phyloP scores from a whole-genome alignment of 2,113 vertebrate species.

The Amblyornis subalaris region DNA sequence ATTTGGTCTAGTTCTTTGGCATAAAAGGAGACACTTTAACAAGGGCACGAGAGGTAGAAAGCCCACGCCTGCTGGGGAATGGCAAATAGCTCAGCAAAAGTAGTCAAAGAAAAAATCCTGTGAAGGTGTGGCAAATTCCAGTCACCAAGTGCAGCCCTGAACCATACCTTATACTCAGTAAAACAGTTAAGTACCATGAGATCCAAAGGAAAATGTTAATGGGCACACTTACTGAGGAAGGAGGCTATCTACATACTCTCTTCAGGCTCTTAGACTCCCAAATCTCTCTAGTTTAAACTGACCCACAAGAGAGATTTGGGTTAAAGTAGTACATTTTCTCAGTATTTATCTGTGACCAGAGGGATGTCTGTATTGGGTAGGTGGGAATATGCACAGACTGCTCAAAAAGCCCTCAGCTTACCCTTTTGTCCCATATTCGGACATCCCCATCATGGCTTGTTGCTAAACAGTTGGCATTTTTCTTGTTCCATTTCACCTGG shows the following conservation, averaged over 20 bases:
- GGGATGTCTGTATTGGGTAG: neutral
- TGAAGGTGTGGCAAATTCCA: neutral
- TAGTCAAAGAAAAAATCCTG: neutral
- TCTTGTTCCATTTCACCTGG: slow-evolving; percentile 98
- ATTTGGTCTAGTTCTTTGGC: neutral
- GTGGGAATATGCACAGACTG: neutral
- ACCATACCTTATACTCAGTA: neutral
- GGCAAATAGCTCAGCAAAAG: neutral
- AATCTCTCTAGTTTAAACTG: neutral
- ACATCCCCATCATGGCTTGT: slow-evolving; percentile 97
- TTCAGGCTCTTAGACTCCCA: neutral
- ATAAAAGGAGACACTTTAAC: neutral
- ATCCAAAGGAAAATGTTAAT: neutral
- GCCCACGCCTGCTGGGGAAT: neutral
- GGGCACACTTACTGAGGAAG: neutral
- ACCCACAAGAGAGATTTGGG: neutral
- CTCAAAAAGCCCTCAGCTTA: slow-evolving; percentile 61
- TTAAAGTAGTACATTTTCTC: neutral
- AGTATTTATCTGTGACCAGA: neutral
- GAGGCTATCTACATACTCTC: neutral
- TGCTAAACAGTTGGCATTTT: slow-evolving; percentile 86
- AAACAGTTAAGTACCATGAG: neutral
- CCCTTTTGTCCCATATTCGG: slow-evolving; percentile 95
- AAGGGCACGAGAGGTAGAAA: neutral
- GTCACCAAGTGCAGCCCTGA: neutral